phyloP scores from a whole-genome alignment of 2,113 vertebrate species.

The Menidia beryllina region DNA sequence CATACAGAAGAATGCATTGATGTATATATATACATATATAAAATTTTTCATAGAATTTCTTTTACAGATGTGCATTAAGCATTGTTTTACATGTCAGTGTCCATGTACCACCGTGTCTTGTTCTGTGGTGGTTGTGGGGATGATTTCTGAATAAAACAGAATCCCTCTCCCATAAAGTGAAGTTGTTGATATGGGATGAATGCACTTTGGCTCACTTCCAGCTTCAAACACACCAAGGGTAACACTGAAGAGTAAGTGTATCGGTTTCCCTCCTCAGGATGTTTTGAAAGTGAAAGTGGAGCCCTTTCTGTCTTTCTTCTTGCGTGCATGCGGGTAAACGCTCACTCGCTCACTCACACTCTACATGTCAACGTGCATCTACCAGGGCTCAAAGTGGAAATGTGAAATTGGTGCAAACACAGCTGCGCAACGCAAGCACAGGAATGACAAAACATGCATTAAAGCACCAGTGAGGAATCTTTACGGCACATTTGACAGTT shows the following conservation, averaged over 20 bases:
- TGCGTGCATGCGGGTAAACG: slow-evolving; percentile 26
- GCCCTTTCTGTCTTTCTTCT: slow-evolving; percentile 16
- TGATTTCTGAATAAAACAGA: slow-evolving; percentile 28
- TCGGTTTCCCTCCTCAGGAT: slow-evolving; percentile 61
- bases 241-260: slow-evolving; percentile 21
- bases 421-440: slow-evolving; percentile 42
- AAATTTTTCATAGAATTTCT: neutral
- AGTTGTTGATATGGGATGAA: slow-evolving; percentile 61
- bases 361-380: slow-evolving; percentile 35
- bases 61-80: neutral
- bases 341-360: neutral
- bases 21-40: neutral
- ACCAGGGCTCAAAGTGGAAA: slow-evolving; percentile 33
- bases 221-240: slow-evolving; percentile 14
- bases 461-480: neutral
- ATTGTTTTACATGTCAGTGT: slow-evolving; percentile 8
- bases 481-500: slow-evolving; percentile 19
- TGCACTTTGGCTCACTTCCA: slow-evolving; percentile 49
- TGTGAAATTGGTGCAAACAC: slow-evolving; percentile 31
- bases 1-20: no score
- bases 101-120: neutral
- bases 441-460: slow-evolving; percentile 16
- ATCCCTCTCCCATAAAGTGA: slow-evolving; percentile 35
- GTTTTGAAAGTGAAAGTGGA: slow-evolving; percentile 66
- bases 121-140: slow-evolving; percentile 15